A percentile compares a stretch with the other conserved stretches of the same genome.
Conservation (phyloP, 2,113 vertebrate genomes). For the Pollimyrus isidori region DNA sequence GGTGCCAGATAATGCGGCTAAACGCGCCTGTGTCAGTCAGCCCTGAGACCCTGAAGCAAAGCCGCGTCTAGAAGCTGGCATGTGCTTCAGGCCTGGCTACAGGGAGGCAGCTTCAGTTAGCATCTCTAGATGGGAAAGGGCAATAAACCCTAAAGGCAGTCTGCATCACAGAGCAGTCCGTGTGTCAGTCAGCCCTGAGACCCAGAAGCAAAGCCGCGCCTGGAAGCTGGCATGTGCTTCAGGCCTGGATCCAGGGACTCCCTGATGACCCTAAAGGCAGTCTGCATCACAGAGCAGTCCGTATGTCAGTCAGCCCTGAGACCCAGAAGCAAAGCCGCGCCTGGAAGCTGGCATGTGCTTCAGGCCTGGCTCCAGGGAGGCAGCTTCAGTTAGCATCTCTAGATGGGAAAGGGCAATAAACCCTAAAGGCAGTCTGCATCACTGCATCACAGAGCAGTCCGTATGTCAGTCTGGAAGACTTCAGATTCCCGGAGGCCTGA, state of each 20-base stretch:
- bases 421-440: not conserved
- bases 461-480: not conserved
- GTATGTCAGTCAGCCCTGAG: not conserved
- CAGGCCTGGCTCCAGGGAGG: not conserved
- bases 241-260: not conserved
- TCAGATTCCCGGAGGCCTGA: not conserved
- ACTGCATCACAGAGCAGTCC: not conserved
- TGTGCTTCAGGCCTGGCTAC: not conserved
- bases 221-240: not conserved
- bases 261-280: not conserved
- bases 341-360: not conserved
- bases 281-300: not conserved
- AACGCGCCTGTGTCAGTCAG: not conserved
- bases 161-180: not conserved
- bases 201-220: not conserved
- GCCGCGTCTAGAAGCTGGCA: not conserved
- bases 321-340: not conserved
- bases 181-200: not conserved
- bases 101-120: not conserved
- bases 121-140: not conserved
- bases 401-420: not conserved
- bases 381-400: not conserved
- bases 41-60: not conserved
- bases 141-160: not conserved
- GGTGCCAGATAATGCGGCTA: not conserved